Base-by-base conservation (phyloP, 2,888 invertebrate genomes). In the Eutolmus rufibarbis region DNA sequence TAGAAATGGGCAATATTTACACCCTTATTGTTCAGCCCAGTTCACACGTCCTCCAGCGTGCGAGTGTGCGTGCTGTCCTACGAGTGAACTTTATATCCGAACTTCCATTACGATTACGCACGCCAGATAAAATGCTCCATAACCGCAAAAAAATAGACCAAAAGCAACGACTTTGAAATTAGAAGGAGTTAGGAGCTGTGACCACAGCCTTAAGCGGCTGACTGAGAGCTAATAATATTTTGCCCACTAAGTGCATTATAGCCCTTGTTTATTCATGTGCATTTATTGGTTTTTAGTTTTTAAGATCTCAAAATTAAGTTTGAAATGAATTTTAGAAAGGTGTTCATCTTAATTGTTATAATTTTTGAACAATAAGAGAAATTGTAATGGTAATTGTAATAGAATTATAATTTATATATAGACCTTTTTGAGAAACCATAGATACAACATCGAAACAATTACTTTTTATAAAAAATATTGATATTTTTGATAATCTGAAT, bases 1-100 rank as follows among this genome's bases (percentile, higher is more conserved):
- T 84, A 57, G 82, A 34, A 85, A 85, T 85, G 85, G 74, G 43
- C 74, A 34, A 85, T 46, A 46, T 46, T 46, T 46, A 46, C 43
- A 46, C 43, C 85, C 85, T 46, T 46, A 46, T 46, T 46, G 43
- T 46, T 85, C 43, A 37, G 74, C 28, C 16, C 84, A 28, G 66
- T 84, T 34, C 40, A 40, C 74, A 43, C 43, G 85, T 74, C n/a
- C 28, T 37, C 56, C 19, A 19, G 19, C 19, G 56, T 76, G 28
- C 43, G 31, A 23, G 51, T 51, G 31, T 19, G 19, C 56, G 56
- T 56, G 5, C 16, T 19, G 19, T 16, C 56, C 56, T 9, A 12
- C 28, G 28, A 66, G 8, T 66, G 56, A 66, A 28, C 66, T 51
- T 28, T 31, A 51, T 51, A 51, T 46, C 79, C 14, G 14, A n/a